A percentile compares a stretch with the other conserved stretches of the same genome.
Evolutionary conservation across 2,888 invertebrate species (phyloP).

Genomic region (Ophraella communa): DNA sequence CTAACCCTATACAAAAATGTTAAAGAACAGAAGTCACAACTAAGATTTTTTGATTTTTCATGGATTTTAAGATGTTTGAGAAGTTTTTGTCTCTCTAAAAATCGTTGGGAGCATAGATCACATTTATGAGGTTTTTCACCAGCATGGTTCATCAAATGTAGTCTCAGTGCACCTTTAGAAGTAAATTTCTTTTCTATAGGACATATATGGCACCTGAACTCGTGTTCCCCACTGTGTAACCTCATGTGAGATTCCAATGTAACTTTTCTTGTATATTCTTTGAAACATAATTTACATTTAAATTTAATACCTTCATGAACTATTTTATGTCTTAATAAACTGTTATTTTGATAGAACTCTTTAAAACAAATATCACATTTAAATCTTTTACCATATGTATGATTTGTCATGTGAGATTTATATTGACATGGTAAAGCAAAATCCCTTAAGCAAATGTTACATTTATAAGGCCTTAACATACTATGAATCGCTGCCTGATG

Average conservation of each 20-base stretch:
- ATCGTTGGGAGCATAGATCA: constrained; percentile 6
- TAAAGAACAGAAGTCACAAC: constrained; percentile 12
- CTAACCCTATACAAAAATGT: constrained; percentile 10
- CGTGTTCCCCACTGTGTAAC: constrained; percentile 12
- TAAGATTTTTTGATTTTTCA: constrained; percentile 3
- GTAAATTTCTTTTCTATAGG: constrained; percentile 9
- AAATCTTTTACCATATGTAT: constrained; percentile 13
- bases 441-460: constrained; percentile 9
- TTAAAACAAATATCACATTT: constrained; percentile 9
- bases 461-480: constrained; percentile 3
- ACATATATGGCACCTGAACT: constrained; percentile 16
- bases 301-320: constrained; percentile 18
- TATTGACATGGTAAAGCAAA: constrained; percentile 7
- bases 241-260: constrained; percentile 19
- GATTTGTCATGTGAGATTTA: constrained; percentile 13
- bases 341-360: constrained; percentile 10
- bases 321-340: constrained; percentile 11
- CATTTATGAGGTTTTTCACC: constrained; percentile 12
- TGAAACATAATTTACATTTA: constrained; percentile 9
- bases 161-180: constrained; percentile 12
- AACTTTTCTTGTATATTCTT: constrained; percentile 15
- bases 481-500: constrained; percentile 7
- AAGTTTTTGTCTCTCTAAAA: constrained; percentile 13
- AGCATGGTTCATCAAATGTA: constrained; percentile 14
- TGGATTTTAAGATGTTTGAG: constrained; percentile 8